Evolutionary conservation across 2,888 invertebrate genomes (phyloP), one percentile per base, ranked within the genome.

Genomic region (Hesperia comma): DNA sequence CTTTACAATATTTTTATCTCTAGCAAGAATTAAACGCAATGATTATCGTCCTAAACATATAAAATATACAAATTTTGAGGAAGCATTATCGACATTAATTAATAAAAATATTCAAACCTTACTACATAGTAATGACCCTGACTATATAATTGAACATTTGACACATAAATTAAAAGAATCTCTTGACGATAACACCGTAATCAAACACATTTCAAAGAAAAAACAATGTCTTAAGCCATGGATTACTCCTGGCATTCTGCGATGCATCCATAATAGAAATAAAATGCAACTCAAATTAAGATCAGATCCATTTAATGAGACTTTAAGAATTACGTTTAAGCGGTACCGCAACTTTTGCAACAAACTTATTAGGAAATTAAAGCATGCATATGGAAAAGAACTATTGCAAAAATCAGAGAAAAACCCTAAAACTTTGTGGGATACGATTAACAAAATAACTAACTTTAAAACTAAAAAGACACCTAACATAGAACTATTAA

Each of bases 231-330:
- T 61, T 10, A 61, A 61, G 12, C 61, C 61, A 2, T 61, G 61
- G 66, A 61, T 61, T 15, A 61, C 67, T 1, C 10, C 46, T 12
- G 67, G 67, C 0, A 19, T 67, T 8, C 49, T 67, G 12, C 32
- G 56, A 7, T 68, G 68, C 43, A 68, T 68, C 7, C 54, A 21
- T 53, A 19, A 68, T 53, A 53, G 68, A 55, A 63, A 68, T 49
- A 61, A 61, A 53, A 41, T 68, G 43, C 69, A 66, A 26, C 41
- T 57, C 7, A 21, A 57, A n/a, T 12, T 62, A 43, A 43, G 17
- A 26, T 32, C 8, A 6, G 51, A 61, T 12, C 57, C 63, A n/a
- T 19, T 6, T 57, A 61, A 64, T 53, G 43, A 56, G 10, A 53
- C 33, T n/a, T 5, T 56, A 7, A 64, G 58, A 51, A 57, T 62